These are phyloP conservation scores for Hephaestus fuliginosus DNA, from an alignment of 2,797 vertebrate species.

Conservation along the genomic window DNA sequence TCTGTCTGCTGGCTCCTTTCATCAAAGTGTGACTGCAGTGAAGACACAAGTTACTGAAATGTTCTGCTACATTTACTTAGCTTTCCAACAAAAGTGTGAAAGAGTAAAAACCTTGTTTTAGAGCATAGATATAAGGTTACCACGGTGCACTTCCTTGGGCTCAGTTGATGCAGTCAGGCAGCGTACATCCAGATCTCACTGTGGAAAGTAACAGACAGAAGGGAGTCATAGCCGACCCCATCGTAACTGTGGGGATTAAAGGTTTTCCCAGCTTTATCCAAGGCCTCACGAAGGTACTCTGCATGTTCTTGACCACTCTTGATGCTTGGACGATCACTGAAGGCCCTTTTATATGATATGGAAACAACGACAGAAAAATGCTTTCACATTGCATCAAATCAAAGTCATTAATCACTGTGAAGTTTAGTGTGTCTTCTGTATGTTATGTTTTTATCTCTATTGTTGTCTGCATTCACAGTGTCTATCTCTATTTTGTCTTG, in stretches of 20 bases:
- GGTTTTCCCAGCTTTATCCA: slow-evolving; percentile 51
- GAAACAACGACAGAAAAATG: neutral
- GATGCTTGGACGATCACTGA: neutral
- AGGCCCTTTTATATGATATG: slow-evolving; percentile 46
- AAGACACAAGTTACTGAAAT: too few relatives aligned
- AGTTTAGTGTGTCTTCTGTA: too few relatives aligned
- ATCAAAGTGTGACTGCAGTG: neutral
- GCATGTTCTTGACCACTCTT: fast-evolving
- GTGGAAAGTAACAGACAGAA: slow-evolving; percentile 37
- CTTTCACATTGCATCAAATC: neutral
- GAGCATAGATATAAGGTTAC: neutral
- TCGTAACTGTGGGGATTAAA: neutral
- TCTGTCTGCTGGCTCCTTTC: neutral
- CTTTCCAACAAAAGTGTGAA: neutral
- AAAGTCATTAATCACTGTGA: too few relatives aligned
- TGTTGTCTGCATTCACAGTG: neutral
- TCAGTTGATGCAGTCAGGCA: neutral
- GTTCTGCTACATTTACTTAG: neutral
- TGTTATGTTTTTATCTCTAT: too few relatives aligned
- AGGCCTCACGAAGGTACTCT: slow-evolving; percentile 11
- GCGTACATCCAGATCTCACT: slow-evolving; percentile 79
- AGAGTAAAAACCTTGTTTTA: neutral
- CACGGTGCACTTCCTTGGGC: neutral
- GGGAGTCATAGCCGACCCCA: slow-evolving; percentile 66
- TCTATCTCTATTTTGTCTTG: neutral